Evolutionary conservation across 2,113 vertebrate genomes (phyloP).

Genomic region (Caracal caracal): DNA sequence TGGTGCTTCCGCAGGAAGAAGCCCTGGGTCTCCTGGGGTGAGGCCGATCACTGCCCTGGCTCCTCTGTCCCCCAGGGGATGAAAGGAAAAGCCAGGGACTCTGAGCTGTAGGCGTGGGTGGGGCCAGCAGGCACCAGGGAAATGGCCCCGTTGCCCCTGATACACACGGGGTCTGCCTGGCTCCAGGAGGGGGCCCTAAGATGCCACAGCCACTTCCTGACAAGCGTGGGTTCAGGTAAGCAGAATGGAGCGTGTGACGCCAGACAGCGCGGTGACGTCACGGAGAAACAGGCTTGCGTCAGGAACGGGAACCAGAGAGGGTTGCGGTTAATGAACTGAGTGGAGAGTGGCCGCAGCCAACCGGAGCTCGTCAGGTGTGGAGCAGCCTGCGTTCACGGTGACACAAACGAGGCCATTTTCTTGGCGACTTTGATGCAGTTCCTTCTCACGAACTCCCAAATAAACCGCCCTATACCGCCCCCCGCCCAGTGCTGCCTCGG

Average conservation of each 20-base stretch:
- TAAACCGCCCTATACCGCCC: accelerated
- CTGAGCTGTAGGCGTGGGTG: background rate
- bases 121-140: accelerated
- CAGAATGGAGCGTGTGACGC: accelerated
- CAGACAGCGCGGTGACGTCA: accelerated
- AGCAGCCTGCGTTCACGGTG: accelerated
- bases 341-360: background rate
- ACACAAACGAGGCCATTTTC: accelerated
- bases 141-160: background rate
- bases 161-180: background rate
- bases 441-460: background rate
- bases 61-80: background rate
- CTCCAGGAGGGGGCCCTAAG: background rate
- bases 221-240: background rate
- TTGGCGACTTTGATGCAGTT: accelerated
- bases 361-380: accelerated
- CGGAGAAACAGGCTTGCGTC: background rate
- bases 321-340: accelerated
- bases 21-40: accelerated
- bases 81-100: background rate
- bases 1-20: background rate
- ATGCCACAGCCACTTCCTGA: background rate
- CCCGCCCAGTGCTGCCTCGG: accelerated
- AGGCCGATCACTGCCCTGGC: accelerated
- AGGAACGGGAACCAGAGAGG: background rate